Percentiles rank a stretch among this genome's conserved stretches.
Evolutionary conservation across 30 jellyfish, hydroid and myxozoan species (phyloP).

Genomic region (Rhopilema esculentum): DNA sequence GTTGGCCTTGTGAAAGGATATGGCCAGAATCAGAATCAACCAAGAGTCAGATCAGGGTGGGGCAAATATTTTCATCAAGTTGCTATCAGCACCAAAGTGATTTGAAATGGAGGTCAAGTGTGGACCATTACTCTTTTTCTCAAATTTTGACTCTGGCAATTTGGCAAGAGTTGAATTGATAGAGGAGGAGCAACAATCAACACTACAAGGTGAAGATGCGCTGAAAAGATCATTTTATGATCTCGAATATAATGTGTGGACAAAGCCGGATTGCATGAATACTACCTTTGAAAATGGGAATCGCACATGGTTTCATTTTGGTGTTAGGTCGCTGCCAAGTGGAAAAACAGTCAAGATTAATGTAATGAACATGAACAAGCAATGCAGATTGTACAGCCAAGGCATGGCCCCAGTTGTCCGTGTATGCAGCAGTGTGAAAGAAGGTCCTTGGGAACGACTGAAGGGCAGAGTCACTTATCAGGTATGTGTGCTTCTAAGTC

Average conservation of each 20-base stretch:
- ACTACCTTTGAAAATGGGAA: conserved; percentile 83
- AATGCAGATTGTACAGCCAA: conserved; percentile 78
- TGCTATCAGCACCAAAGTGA: not conserved
- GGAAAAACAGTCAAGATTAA: conserved; percentile 70
- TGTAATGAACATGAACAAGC: conserved; percentile 87
- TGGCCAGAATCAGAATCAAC: no score
- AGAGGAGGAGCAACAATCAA: not conserved
- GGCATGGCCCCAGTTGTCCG: conserved; percentile 89
- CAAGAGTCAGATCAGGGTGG: no score
- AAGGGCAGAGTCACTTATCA: conserved; percentile 64
- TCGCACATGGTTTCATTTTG: conserved; percentile 93
- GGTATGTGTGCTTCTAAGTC: conserved; percentile 22
- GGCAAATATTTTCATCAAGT: not conserved
- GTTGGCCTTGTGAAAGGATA: no score
- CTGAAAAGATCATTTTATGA: conserved; percentile 18
- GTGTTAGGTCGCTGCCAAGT: conserved; percentile 72
- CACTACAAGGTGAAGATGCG: not conserved
- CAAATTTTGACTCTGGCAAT: conserved; percentile 90
- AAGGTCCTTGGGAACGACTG: conserved; percentile 74
- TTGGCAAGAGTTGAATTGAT: conserved; percentile 76
- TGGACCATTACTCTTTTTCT: conserved; percentile 66
- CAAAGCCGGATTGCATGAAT: conserved; percentile 95
- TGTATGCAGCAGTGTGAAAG: conserved; percentile 33
- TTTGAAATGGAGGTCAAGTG: conserved; percentile 48
- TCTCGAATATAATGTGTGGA: conserved; percentile 85